phyloP scores from a whole-genome alignment of 2,113 vertebrate species.

The Chiloscyllium plagiosum region DNA sequence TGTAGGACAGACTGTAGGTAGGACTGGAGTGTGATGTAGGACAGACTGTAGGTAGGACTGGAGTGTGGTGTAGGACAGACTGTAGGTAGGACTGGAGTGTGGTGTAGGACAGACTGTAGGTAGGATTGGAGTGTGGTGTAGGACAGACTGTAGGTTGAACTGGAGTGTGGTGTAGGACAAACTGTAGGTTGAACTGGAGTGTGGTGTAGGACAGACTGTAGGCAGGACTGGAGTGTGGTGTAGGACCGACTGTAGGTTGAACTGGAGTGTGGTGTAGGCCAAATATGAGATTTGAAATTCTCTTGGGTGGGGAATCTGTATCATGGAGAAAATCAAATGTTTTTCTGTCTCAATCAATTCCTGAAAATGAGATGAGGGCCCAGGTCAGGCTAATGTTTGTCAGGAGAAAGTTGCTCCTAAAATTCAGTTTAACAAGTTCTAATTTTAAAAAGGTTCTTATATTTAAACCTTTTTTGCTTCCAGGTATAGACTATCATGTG shows the following conservation, averaged over 20 bases:
- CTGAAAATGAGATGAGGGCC: not conserved
- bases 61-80: not conserved
- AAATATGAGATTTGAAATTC: not conserved
- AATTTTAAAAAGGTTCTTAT: no score
- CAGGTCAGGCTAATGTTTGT: not conserved
- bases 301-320: not conserved
- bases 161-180: no score
- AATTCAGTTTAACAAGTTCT: not conserved
- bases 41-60: not conserved
- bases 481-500: constrained; percentile 85
- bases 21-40: not conserved
- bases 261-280: no score
- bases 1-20: not conserved
- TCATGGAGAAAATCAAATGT: not conserved
- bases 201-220: not conserved
- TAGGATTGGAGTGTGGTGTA: not conserved
- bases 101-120: not conserved
- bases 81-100: not conserved
- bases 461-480: constrained; percentile 22
- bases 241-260: not conserved
- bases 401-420: not conserved
- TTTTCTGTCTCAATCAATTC: not conserved
- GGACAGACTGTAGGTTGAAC: not conserved
- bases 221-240: not conserved
- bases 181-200: not conserved